Evolutionary conservation across 2,888 invertebrate genomes (phyloP), one percentile per base, ranked within the genome.

Genomic region (Drosophila falleni): DNA sequence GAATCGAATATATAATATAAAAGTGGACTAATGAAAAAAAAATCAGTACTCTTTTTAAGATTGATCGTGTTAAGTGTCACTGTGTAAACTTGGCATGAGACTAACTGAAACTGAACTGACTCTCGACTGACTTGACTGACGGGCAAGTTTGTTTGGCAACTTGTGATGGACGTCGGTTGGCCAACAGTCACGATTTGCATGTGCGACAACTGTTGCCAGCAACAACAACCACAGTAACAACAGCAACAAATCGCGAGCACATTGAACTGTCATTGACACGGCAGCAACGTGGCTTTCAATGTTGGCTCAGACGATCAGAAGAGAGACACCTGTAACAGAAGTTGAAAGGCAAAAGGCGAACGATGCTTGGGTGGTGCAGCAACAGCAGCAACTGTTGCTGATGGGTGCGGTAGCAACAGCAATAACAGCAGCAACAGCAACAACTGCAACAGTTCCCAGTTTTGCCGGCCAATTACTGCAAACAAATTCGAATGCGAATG

Each of bases 231-330:
- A 35, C 64, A 68, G 35, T 63, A 70, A 61, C 70, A 72, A 46
- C 64, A 69, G 16, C 68, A 78, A 78, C 78, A 87, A 87, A 84
- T 82, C 80, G 81, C 77, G 83, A 83, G 90, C 84, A 83, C 82
- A 89, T 91, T 87, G 88, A 90, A 90, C 90, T 91, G 90, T 88
- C 91, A 90, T 89, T 91, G 91, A 91, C 91, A 89, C 91, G 81
- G 81, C 84, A 78, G 55, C 86, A 76, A 76, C 61, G 70, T 55
- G 60, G 47, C 63, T 26, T 51, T 56, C 74, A 63, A 74, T 66
- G 33, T 67, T 26, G 59, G 50, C 65, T 15, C 54, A 65, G 69
- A 66, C 71, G 65, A 74, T 46, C 68, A 35, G 31, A 56, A 74
- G 73, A 64, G 74, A 85, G 87, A 84, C 84, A 84, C 84, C 84